A percentile compares a stretch with the other conserved stretches of the same genome.
These are phyloP conservation scores for Eupithecia vulgata DNA, from an alignment of 2,888 invertebrate genomes.

Conservation along the genomic window DNA sequence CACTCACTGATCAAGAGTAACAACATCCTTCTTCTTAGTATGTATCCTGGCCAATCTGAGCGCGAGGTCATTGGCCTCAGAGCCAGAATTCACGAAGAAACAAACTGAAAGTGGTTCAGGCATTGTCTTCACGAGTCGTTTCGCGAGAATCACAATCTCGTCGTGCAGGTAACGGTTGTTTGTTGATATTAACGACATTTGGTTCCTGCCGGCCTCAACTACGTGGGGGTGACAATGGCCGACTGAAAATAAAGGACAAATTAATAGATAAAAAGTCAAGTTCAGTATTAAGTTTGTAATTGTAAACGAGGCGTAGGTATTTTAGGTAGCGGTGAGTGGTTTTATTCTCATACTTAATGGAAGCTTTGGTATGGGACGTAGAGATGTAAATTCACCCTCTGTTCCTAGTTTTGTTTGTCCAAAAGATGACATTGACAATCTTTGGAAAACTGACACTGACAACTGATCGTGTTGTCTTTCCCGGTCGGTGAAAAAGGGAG, in stretches of 20 bases:
- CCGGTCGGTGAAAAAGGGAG: too few species aligned
- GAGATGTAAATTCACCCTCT: too few species aligned
- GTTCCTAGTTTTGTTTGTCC: too few species aligned
- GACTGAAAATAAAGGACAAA: constrained; percentile 84
- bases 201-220: constrained; percentile 94
- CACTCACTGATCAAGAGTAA: constrained; percentile 98
- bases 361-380: too few species aligned
- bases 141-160: constrained; percentile 95
- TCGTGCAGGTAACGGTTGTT: constrained; percentile 99
- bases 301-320: too few species aligned
- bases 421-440: too few species aligned
- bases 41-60: constrained; percentile 94
- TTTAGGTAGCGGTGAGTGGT: too few species aligned
- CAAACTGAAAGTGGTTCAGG: constrained; percentile 95
- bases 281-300: too few species aligned
- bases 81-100: constrained; percentile 99
- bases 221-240: constrained; percentile 99
- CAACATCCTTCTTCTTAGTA: constrained; percentile 94
- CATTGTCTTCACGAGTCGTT: constrained; percentile 91
- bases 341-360: too few species aligned
- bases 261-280: too few species aligned
- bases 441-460: too few species aligned
- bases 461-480: too few species aligned
- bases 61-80: constrained; percentile 99
- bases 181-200: constrained; percentile 96